Conservation (phyloP, 2,888 invertebrate species). For the Melanchra persicariae region DNA sequence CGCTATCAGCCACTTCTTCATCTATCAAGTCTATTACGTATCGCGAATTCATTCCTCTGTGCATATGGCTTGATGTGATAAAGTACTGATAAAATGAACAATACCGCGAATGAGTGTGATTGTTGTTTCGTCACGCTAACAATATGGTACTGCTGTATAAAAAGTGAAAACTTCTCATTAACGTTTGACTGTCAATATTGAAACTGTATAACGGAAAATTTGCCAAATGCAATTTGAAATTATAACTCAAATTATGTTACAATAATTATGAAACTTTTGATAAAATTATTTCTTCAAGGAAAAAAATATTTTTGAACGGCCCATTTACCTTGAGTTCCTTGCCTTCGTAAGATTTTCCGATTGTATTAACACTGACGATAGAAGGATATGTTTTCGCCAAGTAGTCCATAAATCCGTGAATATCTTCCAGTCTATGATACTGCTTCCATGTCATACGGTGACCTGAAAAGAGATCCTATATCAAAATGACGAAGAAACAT, state of each 20-base stretch:
- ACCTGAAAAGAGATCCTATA: conserved; percentile 71
- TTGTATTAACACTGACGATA: conserved; percentile 93
- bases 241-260: neutral
- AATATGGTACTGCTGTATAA: conserved; percentile 23
- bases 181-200: neutral
- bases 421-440: conserved; percentile 94
- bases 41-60: conserved; percentile 35
- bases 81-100: conserved; percentile 21
- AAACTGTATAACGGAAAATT: conserved; percentile 2
- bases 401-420: conserved; percentile 94
- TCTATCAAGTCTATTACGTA: neutral
- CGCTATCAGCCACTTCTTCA: neutral
- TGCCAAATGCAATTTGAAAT: neutral
- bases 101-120: conserved; percentile 46
- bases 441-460: conserved; percentile 94
- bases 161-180: conserved; percentile 20
- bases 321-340: conserved; percentile 92
- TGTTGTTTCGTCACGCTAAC: conserved; percentile 40
- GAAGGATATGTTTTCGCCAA: conserved; percentile 94
- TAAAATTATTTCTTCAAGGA: neutral
- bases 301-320: neutral
- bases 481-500: neutral
- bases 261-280: neutral
- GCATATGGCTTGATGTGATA: conserved; percentile 34
- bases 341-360: conserved; percentile 94